Conservation (phyloP, 2,888 invertebrate genomes). For the Caenorhabditis becei region DNA sequence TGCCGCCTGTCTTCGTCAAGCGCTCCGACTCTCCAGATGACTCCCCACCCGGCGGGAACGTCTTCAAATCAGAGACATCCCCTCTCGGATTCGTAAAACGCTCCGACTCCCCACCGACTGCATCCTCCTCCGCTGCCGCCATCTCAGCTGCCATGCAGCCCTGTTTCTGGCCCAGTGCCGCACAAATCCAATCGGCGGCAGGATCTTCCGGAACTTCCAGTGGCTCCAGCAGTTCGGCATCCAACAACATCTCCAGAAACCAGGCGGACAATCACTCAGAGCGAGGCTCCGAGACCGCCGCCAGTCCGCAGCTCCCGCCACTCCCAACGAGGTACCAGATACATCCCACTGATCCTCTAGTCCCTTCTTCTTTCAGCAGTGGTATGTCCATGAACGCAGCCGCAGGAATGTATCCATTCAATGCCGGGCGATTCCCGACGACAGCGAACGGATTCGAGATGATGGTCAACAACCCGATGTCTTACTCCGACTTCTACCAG, state of each 20-base stretch:
- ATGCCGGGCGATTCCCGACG: slow-evolving; percentile 39
- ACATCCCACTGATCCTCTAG: not conserved
- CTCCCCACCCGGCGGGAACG: slow-evolving; percentile 4
- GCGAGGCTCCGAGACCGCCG: slow-evolving; percentile 47
- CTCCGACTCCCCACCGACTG: slow-evolving; percentile 29
- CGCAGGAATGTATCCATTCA: slow-evolving; percentile 50
- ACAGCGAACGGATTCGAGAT: slow-evolving; percentile 62
- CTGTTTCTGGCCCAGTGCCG: slow-evolving; percentile 23
- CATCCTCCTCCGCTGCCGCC: slow-evolving; percentile 18
- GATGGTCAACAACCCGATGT: slow-evolving; percentile 66
- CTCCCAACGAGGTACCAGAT: slow-evolving; percentile 40
- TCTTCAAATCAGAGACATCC: slow-evolving; percentile 4
- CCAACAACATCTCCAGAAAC: slow-evolving; percentile 34
- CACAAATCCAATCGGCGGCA: slow-evolving; percentile 32
- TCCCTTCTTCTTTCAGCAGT: slow-evolving; percentile 25
- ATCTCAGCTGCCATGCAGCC: slow-evolving; percentile 14
- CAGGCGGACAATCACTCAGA: slow-evolving; percentile 46
- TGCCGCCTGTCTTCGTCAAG: slow-evolving; percentile 36
- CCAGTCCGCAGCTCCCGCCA: slow-evolving; percentile 46
- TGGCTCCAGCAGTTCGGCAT: slow-evolving; percentile 35
- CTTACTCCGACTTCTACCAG: slow-evolving; percentile 61
- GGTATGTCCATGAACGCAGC: slow-evolving; percentile 45
- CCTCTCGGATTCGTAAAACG: slow-evolving; percentile 26
- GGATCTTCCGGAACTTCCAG: slow-evolving; percentile 41
- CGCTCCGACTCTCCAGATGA: slow-evolving; percentile 32